Percentiles rank a stretch among this genome's conserved stretches.
phyloP scores from a whole-genome alignment of 2,113 vertebrate genomes.

The Podarcis raffonei region DNA sequence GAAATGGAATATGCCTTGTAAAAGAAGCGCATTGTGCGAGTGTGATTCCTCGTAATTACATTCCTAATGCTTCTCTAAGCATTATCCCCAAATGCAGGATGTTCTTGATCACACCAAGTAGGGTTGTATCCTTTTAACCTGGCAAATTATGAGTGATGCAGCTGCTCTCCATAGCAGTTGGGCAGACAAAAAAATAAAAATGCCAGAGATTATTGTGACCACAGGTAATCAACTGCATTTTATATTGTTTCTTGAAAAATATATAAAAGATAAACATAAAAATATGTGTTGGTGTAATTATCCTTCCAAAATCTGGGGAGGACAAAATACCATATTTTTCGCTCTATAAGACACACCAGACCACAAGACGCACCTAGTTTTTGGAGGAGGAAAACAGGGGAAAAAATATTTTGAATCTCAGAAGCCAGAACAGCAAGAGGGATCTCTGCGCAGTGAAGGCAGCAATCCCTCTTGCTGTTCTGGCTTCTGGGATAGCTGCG shows the following conservation, averaged over 20 bases:
- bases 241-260: constrained; percentile 3
- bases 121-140: background rate
- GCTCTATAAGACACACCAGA: too few relatives aligned
- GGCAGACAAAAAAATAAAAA: background rate
- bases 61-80: background rate
- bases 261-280: background rate
- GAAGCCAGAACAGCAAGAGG: too few relatives aligned
- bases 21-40: background rate
- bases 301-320: background rate
- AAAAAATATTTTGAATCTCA: too few relatives aligned
- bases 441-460: too few relatives aligned
- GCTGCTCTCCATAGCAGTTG: background rate
- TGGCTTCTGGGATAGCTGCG: too few relatives aligned
- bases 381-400: too few relatives aligned
- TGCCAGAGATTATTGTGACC: background rate
- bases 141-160: background rate
- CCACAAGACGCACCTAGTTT: too few relatives aligned
- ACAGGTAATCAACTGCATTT: background rate
- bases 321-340: background rate
- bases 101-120: background rate
- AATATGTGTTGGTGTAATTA: background rate
- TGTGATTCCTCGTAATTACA: background rate
- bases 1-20: background rate
- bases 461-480: too few relatives aligned
- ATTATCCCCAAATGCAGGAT: background rate